Base-by-base conservation (phyloP, 2,113 vertebrate genomes). In the Pygoscelis adeliae region DNA sequence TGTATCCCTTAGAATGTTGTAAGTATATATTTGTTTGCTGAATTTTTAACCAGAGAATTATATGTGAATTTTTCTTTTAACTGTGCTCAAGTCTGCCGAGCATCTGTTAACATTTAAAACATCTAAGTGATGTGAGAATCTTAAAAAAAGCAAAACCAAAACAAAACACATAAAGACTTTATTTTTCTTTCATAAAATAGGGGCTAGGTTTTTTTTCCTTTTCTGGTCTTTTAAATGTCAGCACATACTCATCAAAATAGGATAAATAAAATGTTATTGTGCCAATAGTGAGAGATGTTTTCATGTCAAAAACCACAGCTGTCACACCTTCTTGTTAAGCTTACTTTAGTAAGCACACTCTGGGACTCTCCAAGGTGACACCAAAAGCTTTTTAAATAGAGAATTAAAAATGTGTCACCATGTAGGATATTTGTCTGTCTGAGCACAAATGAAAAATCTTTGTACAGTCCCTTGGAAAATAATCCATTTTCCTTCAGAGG, bases 91-190 rank as follows among this genome's bases (percentile, higher is more conserved):
- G 38, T 73, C 66, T 95, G 55, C 34, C 5, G 34, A 93, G 62
- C 78, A 90, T 80, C 66, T 96, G 74, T 88, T 95, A 96, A 83
- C 87, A 80, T 94, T 97, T 96, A 86, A 90, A 91, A 53, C 32
- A 84, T 42, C 46, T 73, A 87, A 93, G 74, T 80, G 62, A 83
- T 32, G n/a, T 66, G 42, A 79, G 50, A 87, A 55, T 52, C 63
- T 70, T 96, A 90, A 72, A 83, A 89, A 83, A 94, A 92, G 42
- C 22, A 63, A 84, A 81, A 61, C 11, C 26, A 76, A 89, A 95
- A 6, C 40, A 87, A 91, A 90, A 76, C 34, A 70, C 20, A 86
- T 62, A 47, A 95, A 61, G 30, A 44, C 7, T 77, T 87, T 25
- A 2, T 70, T 94, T 83, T 83, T 63, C 52, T 90, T 17, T 15